Conservation (phyloP, 2,888 invertebrate genomes). For the Macropis europaea region DNA sequence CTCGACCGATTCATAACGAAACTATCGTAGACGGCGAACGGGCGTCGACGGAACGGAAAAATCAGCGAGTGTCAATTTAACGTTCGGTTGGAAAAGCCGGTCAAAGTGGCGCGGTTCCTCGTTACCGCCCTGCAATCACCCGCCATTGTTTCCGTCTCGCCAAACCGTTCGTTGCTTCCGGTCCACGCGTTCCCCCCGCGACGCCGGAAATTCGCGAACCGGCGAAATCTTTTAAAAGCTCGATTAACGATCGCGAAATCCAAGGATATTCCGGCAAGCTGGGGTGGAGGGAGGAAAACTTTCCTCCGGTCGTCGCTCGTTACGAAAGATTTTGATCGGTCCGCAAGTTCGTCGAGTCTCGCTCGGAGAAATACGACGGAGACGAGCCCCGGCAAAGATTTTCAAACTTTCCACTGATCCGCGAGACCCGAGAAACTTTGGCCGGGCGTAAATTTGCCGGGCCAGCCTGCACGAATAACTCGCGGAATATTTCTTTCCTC, state of each 20-base stretch:
- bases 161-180: constrained; percentile 26
- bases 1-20: no score
- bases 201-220: neutral
- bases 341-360: constrained; percentile 33
- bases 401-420: constrained; percentile 42
- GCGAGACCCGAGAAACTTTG: constrained; percentile 25
- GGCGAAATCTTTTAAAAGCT: constrained; percentile 23
- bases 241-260: no score
- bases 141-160: constrained; percentile 37
- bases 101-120: constrained; percentile 12
- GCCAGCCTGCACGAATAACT: no score
- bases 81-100: neutral
- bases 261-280: no score
- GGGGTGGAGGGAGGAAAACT: no score
- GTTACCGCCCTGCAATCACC: constrained; percentile 45
- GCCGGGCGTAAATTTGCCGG: constrained; percentile 34
- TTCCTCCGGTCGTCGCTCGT: constrained; percentile 14
- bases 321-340: constrained; percentile 45
- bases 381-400: constrained; percentile 23
- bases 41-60: no score
- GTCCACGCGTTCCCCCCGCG: constrained; percentile 19
- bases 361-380: constrained; percentile 27
- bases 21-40: no score
- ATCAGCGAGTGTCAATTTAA: constrained; percentile 51
- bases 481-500: no score